Percentiles rank a stretch among this genome's conserved stretches.
These are phyloP conservation scores for Nematostella vectensis DNA, from an alignment of 92 coral and sea anemone species.

Conservation along the genomic window DNA sequence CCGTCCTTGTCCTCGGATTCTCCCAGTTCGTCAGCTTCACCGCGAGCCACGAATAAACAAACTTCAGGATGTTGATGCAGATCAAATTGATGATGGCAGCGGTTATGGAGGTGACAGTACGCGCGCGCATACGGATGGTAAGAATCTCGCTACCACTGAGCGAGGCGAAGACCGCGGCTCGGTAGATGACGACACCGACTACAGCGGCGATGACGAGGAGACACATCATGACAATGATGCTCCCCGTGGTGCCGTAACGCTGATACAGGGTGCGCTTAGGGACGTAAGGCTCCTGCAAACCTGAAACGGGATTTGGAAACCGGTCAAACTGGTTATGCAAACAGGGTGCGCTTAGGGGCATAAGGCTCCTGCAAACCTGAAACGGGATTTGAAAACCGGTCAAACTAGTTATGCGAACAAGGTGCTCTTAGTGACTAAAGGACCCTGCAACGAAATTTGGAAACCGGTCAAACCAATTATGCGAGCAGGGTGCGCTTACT, in stretches of 20 bases:
- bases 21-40: conserved; percentile 86
- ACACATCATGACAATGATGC: conserved; percentile 55
- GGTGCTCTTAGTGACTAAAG: conserved; percentile 38
- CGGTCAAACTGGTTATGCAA: too few relatives aligned
- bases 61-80: conserved; percentile 63
- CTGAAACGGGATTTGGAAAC: too few relatives aligned
- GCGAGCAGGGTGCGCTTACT: conserved; percentile 27
- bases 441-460: conserved; percentile 54
- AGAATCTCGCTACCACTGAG: conserved; percentile 46
- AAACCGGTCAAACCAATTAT: too few relatives aligned
- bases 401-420: too few relatives aligned
- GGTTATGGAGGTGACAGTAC: conserved; percentile 52
- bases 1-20: conserved; percentile 77
- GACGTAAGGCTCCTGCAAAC: conserved; percentile 56
- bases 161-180: conserved; percentile 82
- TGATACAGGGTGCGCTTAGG: conserved; percentile 40
- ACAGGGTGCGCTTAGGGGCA: conserved; percentile 40
- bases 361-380: conserved; percentile 55
- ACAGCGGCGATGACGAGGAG: conserved; percentile 60
- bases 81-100: conserved; percentile 70
- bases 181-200: conserved; percentile 68
- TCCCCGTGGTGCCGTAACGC: conserved; percentile 50
- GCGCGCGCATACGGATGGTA: conserved; percentile 63
- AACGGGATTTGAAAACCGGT: too few relatives aligned
- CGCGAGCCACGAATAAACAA: conserved; percentile 60